Conservation (phyloP, 2,888 invertebrate genomes). For the Chouioia cunea region DNA sequence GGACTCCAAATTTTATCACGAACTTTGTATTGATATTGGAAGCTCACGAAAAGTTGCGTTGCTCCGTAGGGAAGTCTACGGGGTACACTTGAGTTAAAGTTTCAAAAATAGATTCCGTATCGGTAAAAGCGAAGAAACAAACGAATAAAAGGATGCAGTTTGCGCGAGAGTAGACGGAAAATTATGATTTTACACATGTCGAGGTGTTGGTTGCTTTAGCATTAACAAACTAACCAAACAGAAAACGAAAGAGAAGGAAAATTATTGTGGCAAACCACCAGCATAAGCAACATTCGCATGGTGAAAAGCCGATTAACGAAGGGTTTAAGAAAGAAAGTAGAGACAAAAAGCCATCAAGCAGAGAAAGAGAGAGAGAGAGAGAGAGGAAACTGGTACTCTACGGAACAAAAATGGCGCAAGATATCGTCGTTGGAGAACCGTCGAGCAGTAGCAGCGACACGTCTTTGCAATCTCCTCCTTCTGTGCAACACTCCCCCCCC, state of each 20-base stretch:
- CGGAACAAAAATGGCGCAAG: constrained; percentile 38
- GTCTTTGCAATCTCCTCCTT: constrained; percentile 6
- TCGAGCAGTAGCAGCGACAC: constrained; percentile 23
- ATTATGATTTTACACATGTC: too few relatives aligned
- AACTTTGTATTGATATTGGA: too few relatives aligned
- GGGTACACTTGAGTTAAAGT: neutral
- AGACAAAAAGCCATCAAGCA: constrained; percentile 14
- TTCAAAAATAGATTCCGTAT: neutral
- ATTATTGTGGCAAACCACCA: too few relatives aligned
- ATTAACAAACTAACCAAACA: too few relatives aligned
- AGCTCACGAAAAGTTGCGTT: constrained; percentile 32
- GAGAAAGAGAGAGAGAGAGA: neutral
- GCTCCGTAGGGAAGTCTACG: constrained; percentile 15
- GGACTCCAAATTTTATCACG: constrained; percentile 65
- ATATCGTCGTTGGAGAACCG: constrained; percentile 4
- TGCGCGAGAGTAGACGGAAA: neutral
- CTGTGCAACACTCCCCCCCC: neutral
- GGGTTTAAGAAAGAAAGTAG: neutral
- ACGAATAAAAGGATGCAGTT: neutral
- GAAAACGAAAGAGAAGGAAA: too few relatives aligned
- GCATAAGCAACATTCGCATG: too few relatives aligned
- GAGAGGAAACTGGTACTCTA: too few relatives aligned
- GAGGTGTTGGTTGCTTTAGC: too few relatives aligned
- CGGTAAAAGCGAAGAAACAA: too few relatives aligned
- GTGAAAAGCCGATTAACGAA: neutral